These are phyloP conservation scores for Pangasius djambal DNA, from an alignment of 2,797 vertebrate genomes.

Conservation along the genomic window DNA sequence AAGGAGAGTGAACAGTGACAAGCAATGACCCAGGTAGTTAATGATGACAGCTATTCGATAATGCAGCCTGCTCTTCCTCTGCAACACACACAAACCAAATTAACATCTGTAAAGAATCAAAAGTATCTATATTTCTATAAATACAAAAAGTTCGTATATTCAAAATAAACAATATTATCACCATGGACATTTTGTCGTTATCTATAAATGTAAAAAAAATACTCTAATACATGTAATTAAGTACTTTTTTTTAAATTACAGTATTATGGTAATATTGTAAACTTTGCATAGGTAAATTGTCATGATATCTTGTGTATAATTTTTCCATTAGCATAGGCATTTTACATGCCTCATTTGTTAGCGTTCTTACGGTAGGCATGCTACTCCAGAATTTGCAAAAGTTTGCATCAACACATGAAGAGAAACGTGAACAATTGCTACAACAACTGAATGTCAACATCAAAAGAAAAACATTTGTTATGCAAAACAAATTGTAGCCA, in stretches of 20 bases:
- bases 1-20: conserved; percentile 81
- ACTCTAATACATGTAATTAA: too few relatives aligned
- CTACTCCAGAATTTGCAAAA: background rate
- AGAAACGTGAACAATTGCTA: background rate
- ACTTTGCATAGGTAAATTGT: background rate
- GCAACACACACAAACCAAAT: conserved; percentile 29
- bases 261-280: background rate
- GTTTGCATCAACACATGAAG: background rate
- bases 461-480: background rate
- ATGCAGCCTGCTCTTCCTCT: conserved; percentile 84
- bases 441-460: background rate
- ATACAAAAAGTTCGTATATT: background rate
- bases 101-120: background rate
- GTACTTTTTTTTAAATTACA: too few relatives aligned
- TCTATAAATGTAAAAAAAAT: background rate
- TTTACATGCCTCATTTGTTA: background rate
- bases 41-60: conserved; percentile 81
- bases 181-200: background rate
- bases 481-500: background rate
- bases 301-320: too few relatives aligned
- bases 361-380: background rate
- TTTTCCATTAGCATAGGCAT: background rate
- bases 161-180: background rate
- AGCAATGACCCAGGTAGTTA: conserved; percentile 85
- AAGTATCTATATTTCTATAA: background rate